Evolutionary conservation across 30 jellyfish, hydroid and myxozoan genomes (phyloP), one percentile per base, ranked within the genome.

Genomic region (Phacellophora camtschatica): DNA sequence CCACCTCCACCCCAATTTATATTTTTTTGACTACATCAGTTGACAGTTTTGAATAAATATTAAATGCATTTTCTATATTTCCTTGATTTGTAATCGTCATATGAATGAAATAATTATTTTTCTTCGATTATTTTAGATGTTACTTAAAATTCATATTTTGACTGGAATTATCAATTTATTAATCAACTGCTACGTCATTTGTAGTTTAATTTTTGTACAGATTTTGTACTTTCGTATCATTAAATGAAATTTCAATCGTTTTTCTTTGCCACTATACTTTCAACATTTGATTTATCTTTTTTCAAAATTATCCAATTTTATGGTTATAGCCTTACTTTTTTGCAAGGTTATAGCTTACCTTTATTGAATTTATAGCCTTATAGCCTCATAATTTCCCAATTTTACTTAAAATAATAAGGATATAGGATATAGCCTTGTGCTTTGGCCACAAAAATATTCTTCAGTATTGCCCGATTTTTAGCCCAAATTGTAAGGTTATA

Each of bases 181-280:
- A 53, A 51, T 72, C 32, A 39, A 4, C 65, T 18, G 35, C 71
- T 51, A 72, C 86, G 13, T 31, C 55, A 50, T 50, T 51, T 72
- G 86, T 72, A 72, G 86, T 72, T 27, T 39, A 22, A 72, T 41
- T 72, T 72, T 50, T 72, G 86, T 72, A 72, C 86, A 72, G 71
- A 72, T 46, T 46, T 46, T 46, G 61, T 46, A 46, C 61, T 46
- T 23, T 11, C 61, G 61, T 46, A 46, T 46, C 61, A 46, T 46
- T 46, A 16, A 0, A 11, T 16, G 9, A 46, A 46, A 46, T 46
- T 28, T 23, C 20, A 46, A 46, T 16, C 20, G 29, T 28, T 2
- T 16, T 16, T 0, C 5, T 9, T 46, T 46, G 61, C 61, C 27
- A 11, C 20, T 46, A 16, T 46, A 16, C 20, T 3, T 16, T 11